phyloP scores from a whole-genome alignment of 2,113 vertebrate genomes.

The Crocuta crocuta region DNA sequence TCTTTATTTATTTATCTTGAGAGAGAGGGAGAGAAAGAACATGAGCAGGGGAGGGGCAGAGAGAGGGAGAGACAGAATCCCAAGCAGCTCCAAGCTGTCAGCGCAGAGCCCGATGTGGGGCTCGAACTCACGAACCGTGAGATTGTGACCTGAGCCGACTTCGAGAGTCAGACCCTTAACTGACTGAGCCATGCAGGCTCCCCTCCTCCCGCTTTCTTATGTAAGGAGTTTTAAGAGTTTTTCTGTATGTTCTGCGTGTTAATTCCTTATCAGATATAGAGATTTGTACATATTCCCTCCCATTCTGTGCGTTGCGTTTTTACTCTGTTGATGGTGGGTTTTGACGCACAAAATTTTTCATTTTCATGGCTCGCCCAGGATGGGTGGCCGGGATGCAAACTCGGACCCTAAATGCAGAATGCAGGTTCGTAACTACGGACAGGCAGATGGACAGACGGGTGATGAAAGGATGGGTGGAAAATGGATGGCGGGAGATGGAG shows the following conservation, averaged over 20 bases:
- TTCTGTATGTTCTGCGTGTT: neutral
- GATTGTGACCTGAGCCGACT: neutral
- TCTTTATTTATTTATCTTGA: neutral
- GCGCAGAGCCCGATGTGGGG: neutral
- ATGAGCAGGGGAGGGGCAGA: too few species aligned
- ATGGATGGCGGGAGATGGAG: neutral
- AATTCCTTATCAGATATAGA: neutral
- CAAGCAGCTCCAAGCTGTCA: too few species aligned
- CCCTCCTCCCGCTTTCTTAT: neutral
- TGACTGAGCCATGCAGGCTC: neutral
- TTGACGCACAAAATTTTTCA: neutral
- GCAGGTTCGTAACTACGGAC: neutral
- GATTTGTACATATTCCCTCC: neutral
- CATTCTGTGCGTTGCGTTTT: neutral
- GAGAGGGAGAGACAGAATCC: too few species aligned
- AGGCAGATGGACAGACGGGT: neutral
- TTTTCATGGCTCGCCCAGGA: neutral
- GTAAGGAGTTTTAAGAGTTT: neutral
- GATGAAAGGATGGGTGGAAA: neutral
- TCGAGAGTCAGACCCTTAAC: neutral
- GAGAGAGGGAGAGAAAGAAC: too few species aligned
- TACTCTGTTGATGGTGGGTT: neutral
- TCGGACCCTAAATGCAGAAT: neutral
- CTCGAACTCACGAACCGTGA: neutral
- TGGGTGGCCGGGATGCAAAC: neutral